Evolutionary conservation across 2,888 invertebrate genomes (phyloP), one percentile per base, ranked within the genome.

Genomic region (Brenthis ino): DNA sequence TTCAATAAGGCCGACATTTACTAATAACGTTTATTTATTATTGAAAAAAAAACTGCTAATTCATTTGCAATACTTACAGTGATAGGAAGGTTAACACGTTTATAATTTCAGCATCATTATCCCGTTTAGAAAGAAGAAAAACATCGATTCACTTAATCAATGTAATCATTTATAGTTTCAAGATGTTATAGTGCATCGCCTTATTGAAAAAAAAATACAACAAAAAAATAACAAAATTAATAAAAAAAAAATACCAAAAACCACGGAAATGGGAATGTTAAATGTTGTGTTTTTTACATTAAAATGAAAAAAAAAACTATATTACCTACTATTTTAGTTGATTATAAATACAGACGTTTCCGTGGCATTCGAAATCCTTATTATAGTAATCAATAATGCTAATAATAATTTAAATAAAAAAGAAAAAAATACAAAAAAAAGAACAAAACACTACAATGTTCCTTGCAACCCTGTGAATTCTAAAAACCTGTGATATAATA

Each of bases 401-500:
- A 56, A 14, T 16, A 56, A 16, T 61, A 8, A 58, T 68, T 47
- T 58, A 55, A 57, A 48, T 57, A 53, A 56, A 57, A 68, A 68
- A 58, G 57, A 65, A 63, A 54, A 54, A 54, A 61, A 68, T 64
- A 54, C 74, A 74, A 68, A 76, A 69, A 67, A 78, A 63, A 2
- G 37, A 76, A 74, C 67, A 77, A 72, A 78, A 77, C 71, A 79
- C 77, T 79, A 79, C 76, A 69, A 75, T 83, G 79, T 80, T 82
- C 78, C 76, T 82, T 82, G 84, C 81, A 87, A 91, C 91, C 90
- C 91, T 91, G 91, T 91, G 85, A 85, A 85, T 83, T 88, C 87
- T 89, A 87, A 88, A 68, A 73, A 83, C 83, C 82, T 87, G 88
- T 87, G 86, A 87, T 84, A 82, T 80, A 82, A 80, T 84, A 72